Percentiles rank a stretch among this genome's conserved stretches.
Conservation (phyloP, 92 coral and sea anemone species). For the Heliopora coerulea region DNA sequence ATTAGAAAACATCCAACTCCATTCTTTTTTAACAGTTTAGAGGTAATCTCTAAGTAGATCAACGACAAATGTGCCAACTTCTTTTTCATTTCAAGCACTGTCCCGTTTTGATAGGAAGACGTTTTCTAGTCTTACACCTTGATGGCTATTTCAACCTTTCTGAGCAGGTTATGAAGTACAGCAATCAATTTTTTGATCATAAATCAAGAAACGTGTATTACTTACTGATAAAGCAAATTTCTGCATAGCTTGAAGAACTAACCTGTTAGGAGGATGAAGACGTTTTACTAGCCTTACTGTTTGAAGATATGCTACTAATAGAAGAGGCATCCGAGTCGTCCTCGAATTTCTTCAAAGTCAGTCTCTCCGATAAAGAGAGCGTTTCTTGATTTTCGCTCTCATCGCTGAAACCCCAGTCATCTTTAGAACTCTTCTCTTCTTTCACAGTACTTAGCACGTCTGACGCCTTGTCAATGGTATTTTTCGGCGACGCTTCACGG, state of each 20-base stretch:
- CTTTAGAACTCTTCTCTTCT: constrained; percentile 33
- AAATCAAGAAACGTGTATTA: too few relatives aligned
- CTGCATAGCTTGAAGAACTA: neutral
- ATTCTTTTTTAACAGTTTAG: too few relatives aligned
- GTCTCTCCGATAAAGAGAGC: constrained; percentile 63
- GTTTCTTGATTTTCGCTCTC: constrained; percentile 49
- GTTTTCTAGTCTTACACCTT: too few relatives aligned
- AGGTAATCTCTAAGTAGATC: too few relatives aligned
- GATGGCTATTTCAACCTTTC: too few relatives aligned
- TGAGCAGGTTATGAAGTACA: too few relatives aligned
- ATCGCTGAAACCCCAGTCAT: constrained; percentile 46
- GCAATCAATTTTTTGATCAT: too few relatives aligned
- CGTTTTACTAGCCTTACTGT: constrained; percentile 18
- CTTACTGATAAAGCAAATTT: too few relatives aligned
- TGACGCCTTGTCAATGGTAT: constrained; percentile 33
- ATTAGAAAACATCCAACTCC: too few relatives aligned
- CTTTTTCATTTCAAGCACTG: too few relatives aligned
- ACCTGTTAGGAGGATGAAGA: constrained; percentile 4
- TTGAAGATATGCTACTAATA: constrained; percentile 27
- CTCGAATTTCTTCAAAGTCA: constrained; percentile 57
- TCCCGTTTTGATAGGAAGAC: too few relatives aligned
- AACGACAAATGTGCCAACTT: too few relatives aligned
- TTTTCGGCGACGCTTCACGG: constrained; percentile 18
- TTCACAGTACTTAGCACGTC: constrained; percentile 28
- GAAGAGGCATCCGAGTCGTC: constrained; percentile 54